phyloP scores from a whole-genome alignment of 2,113 vertebrate species.

The Riparia riparia region DNA sequence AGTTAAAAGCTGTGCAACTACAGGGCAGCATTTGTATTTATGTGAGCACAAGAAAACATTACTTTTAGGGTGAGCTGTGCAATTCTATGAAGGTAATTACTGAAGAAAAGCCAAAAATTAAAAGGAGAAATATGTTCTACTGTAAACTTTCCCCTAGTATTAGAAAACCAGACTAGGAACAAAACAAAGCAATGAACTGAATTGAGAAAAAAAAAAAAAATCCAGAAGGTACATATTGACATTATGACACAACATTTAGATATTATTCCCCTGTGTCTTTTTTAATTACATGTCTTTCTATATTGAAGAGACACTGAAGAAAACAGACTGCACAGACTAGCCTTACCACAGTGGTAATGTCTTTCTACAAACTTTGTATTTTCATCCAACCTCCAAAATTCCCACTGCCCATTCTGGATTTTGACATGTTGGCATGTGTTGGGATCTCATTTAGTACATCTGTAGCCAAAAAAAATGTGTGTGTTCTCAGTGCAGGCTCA shows the following conservation, averaged over 20 bases:
- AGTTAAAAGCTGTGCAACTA: background rate
- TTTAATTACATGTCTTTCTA: background rate
- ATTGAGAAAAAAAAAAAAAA: background rate
- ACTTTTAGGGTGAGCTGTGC: background rate
- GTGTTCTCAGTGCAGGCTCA: background rate
- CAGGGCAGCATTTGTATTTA: background rate
- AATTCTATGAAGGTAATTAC: background rate
- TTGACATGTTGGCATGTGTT: background rate
- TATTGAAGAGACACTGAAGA: background rate
- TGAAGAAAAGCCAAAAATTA: background rate
- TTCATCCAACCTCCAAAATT: background rate
- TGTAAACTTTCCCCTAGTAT: background rate
- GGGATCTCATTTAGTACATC: background rate
- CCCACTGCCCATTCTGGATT: background rate
- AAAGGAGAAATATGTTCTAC: background rate
- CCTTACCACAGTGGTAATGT: background rate
- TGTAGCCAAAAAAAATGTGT: background rate
- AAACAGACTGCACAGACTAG: background rate
- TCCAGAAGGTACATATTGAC: rapidly evolving
- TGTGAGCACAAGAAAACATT: background rate
- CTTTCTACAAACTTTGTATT: background rate
- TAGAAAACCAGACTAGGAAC: background rate
- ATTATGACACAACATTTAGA: background rate
- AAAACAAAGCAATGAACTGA: background rate
- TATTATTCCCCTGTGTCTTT: background rate